Evolutionary conservation across 2,888 invertebrate genomes (phyloP).

Genomic region (Cosmopolites sordidus): DNA sequence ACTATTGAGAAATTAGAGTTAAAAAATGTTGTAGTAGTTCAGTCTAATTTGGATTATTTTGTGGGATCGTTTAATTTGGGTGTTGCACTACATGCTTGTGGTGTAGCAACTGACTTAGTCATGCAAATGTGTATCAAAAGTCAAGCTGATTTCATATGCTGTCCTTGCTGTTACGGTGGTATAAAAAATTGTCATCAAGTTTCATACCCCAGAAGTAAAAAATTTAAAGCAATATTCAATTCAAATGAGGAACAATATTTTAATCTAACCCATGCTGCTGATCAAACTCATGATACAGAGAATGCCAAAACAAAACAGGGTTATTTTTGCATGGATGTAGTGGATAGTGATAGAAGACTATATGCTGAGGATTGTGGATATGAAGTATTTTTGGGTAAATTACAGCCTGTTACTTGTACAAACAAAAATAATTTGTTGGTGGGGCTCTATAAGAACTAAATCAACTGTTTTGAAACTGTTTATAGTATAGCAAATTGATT

Average conservation of each 20-base stretch:
- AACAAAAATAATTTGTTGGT: conserved; percentile 88
- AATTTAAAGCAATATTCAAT: conserved; percentile 46
- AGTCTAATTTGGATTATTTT: conserved; percentile 90
- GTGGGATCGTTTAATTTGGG: conserved; percentile 79
- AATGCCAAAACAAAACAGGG: conserved; percentile 71
- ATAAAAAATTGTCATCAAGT: conserved; percentile 77
- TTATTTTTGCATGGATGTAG: conserved; percentile 78
- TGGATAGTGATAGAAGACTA: conserved; percentile 80
- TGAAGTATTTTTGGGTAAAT: conserved; percentile 66
- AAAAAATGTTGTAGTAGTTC: conserved; percentile 72
- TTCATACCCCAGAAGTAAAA: conserved; percentile 75
- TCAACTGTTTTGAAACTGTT: too few relatives aligned
- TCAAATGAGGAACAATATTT: conserved; percentile 58
- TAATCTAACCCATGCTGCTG: conserved; percentile 83
- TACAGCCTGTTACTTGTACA: conserved; percentile 78
- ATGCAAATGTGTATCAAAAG: conserved; percentile 74
- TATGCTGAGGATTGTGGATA: conserved; percentile 75
- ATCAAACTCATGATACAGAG: conserved; percentile 79
- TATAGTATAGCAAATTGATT: too few relatives aligned
- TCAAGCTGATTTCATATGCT: conserved; percentile 79
- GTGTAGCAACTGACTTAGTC: conserved; percentile 90
- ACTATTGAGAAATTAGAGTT: conserved; percentile 65
- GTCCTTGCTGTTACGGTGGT: conserved; percentile 93
- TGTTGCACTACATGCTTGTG: conserved; percentile 88
- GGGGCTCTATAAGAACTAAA: conserved; percentile 51